Evolutionary conservation across 1,140 invertebrate genomes (phyloP), one percentile per base, ranked within the genome.

Genomic region (Bombus affinis): DNA sequence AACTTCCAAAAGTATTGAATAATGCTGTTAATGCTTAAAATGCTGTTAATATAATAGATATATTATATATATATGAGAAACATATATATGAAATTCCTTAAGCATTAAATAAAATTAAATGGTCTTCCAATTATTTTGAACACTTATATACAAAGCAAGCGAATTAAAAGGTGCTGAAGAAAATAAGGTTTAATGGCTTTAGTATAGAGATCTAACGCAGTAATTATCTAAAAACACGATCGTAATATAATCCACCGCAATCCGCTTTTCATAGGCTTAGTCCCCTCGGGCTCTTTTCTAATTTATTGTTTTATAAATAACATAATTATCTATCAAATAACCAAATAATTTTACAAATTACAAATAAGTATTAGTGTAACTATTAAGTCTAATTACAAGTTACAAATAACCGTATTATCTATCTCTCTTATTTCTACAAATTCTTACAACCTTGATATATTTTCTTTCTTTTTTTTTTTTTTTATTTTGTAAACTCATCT

Each of bases 211-310:
- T 25, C 12, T 59, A 62, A 37, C 53, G 37, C 15, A 53, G 8
- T 2, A 76, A 70, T 83, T 77, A 83, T 42, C 28, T 77, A 25
- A 53, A 68, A 83, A 83, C 35, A 18, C n/a, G 73, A 68, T 81
- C 6, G 15, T 15, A 15, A 39, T 62, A 18, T 83, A 68, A 83
- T 83, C 53, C 18, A 53, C 57, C 22, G 15, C 44, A 37, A 2
- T 53, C 47, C 47, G 47, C 47, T 39, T 68, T 39, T 32, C 66
- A 65, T 39, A 77, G 62, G 28, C 32, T 68, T 77, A 83, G 53
- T 53, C 6, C 15, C 18, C 4, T 22, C 9, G 18, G n/a, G 35
- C 10, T 62, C 3, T 62, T 66, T 25, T 53, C 25, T 53, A 76
- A 83, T 76, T 77, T 68, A 25, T 62, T 22, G 47, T 22, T 53